Base-by-base conservation (phyloP, 2,888 invertebrate genomes). In the Cephus rjabovi region DNA sequence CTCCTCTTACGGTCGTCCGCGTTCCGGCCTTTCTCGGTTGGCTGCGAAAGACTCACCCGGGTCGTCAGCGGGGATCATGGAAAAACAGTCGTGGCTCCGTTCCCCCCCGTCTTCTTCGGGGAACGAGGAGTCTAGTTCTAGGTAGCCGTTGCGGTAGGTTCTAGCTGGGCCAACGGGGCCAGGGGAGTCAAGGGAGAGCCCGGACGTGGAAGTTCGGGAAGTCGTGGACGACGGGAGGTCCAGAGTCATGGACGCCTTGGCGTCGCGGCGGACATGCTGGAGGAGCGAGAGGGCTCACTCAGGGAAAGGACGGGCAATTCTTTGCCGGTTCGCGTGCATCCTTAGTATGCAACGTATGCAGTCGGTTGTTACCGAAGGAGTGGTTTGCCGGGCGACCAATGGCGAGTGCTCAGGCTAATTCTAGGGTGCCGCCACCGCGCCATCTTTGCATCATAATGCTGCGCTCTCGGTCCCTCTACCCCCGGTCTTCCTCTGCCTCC, bases 371-470 rank as follows among this genome's bases (percentile, higher is more conserved):
- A 90, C 89, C 89, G 90, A 91, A 91, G 91, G 91, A 91, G 91
- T 91, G 91, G 91, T 91, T 91, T 90, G 89, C 87, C 83, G 84
- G 87, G 86, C 90, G 90, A 88, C 91, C 91, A 91, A 91, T 91
- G 91, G 91, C 91, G 91, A 91, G 91, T 91, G 90, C 88, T 88
- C 88, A 86, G 90, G 89, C 89, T 91, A 91, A 91, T 91, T 91
- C 91, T 91, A 91, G 91, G 91, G 90, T 91, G 89, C 91, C 88
- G 89, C 90, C 85, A 87, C 90, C 89, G 90, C 91, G 91, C 91
- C 91, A 91, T 91, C 91, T 91, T 91, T 91, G 91, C 91, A 91
- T 91, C 89, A 91, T 91, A 91, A 91, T 90, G 88, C 87, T 87
- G 86, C 85, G 87, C 85, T 87, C 86, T 85, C 82, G 85, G 83